Evolutionary conservation across 92 coral and sea anemone genomes (phyloP), one percentile per base, ranked within the genome.

Genomic region (Phenganax marumi): DNA sequence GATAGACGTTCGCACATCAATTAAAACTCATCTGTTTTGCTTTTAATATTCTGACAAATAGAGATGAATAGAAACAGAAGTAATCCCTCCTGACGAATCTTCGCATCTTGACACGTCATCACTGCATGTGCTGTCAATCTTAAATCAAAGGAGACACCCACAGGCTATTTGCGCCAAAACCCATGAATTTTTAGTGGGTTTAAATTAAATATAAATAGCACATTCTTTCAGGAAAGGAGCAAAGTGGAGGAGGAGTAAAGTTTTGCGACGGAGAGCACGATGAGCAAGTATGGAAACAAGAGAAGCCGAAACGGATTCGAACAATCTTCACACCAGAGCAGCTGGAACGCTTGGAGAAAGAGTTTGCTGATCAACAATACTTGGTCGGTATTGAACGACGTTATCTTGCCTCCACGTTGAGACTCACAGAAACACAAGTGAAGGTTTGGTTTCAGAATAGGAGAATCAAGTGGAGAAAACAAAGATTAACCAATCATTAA

Each of bases 371-470:
- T 16, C 98, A 95, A 55, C 98, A 95, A 73, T 95, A 95, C 76
- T 92, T 95, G 92, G 98, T 95, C 3, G 98, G 98, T 7, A 95
- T 93, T 0, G 98, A 95, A 65, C 82, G 98, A 51, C 97, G 93
- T 51, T 95, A 92, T 26, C 93, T 95, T 1, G 98, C 98, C 11
- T 97, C 98, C 6, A 92, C 98, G 52, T 92, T 95, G 8, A 90
- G 93, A 56, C 82, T 95, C 17, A 95, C 98, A 14, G 98, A 95
- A 88, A 95, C 98, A 6, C 98, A 95, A 86, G 98, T 95, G 50
- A 95, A 95, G 84, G 98, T 95, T 68, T 95, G 98, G 98, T 95
- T 95, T 55, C 98, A 95, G 76, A 95, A 95, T 75, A 86, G 98
- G 68, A 86, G 98, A 85, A 95, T 95, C 26, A 95, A 95, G 53